These are phyloP conservation scores for Rhodeus uyekii DNA, from an alignment of 2,797 vertebrate species.

Conservation along the genomic window DNA sequence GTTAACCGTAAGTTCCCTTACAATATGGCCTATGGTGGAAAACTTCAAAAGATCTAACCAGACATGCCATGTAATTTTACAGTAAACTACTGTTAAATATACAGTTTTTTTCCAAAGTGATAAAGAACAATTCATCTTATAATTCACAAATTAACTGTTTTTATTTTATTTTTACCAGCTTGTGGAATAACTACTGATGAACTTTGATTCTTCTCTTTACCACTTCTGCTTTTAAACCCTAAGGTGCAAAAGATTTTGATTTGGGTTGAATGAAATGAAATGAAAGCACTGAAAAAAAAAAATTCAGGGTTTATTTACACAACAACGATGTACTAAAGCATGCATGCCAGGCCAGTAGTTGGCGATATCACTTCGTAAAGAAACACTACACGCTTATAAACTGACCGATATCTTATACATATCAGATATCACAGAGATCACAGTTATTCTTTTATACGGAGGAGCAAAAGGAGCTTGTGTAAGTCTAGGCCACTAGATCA, in stretches of 20 bases:
- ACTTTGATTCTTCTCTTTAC: background rate
- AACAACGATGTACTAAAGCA: background rate
- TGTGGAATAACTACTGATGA: background rate
- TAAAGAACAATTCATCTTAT: background rate
- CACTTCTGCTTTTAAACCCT: background rate
- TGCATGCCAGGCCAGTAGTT: background rate
- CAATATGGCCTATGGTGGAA: background rate
- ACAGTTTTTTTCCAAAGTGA: background rate
- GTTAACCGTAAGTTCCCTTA: background rate
- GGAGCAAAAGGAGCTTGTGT: background rate
- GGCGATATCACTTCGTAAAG: background rate
- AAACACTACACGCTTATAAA: background rate
- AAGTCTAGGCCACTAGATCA: slow-evolving; percentile 66
- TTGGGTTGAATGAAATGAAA: background rate
- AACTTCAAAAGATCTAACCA: background rate
- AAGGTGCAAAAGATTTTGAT: background rate
- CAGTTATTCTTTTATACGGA: no score
- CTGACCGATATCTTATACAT: no score
- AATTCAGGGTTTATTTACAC: background rate
- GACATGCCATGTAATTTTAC: background rate
- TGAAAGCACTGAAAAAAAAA: background rate
- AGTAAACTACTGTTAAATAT: background rate
- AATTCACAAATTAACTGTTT: no score
- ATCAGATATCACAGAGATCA: no score
- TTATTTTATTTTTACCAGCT: no score